A percentile compares a stretch with the other conserved stretches of the same genome.
Conservation (phyloP, 2,113 vertebrate genomes). For the Coptodon rendalli region DNA sequence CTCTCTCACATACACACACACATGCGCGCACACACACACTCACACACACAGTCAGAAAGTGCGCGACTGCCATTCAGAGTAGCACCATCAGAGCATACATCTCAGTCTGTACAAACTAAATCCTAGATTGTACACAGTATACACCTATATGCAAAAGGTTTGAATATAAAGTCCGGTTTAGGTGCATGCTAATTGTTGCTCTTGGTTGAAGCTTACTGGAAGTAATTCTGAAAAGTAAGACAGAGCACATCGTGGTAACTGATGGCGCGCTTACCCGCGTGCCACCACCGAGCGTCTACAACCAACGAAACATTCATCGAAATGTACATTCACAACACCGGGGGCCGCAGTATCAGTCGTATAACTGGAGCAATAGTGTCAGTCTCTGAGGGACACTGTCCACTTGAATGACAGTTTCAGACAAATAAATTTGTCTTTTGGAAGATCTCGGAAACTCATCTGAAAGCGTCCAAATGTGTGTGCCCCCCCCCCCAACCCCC, state of each 20-base stretch:
- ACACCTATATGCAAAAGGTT: constrained; percentile 44
- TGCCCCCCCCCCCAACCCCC: neutral
- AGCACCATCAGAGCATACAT: constrained; percentile 73
- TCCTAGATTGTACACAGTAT: constrained; percentile 52
- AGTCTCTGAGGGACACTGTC: constrained; percentile 33
- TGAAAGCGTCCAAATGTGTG: constrained; percentile 6
- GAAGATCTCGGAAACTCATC: constrained; percentile 58
- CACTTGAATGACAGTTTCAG: constrained; percentile 54
- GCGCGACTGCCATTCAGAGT: constrained; percentile 67
- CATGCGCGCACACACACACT: neutral
- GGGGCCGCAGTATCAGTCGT: constrained; percentile 29
- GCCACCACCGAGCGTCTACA: constrained; percentile 24
- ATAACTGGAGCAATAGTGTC: constrained; percentile 13
- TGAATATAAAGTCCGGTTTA: constrained; percentile 45
- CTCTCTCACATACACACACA: neutral
- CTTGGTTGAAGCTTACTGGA: constrained; percentile 67
- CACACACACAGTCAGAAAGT: constrained; percentile 62
- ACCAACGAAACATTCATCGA: constrained; percentile 47
- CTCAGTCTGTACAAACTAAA: constrained; percentile 56
- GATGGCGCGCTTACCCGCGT: constrained; percentile 25
- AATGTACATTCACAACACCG: constrained; percentile 60
- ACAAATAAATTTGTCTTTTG: constrained; percentile 39
- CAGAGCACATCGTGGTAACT: constrained; percentile 36
- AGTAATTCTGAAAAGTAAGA: constrained; percentile 60
- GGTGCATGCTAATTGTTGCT: constrained; percentile 64